These are phyloP conservation scores for Piprites chloris DNA, from an alignment of 2,113 vertebrate genomes.

Conservation along the genomic window DNA sequence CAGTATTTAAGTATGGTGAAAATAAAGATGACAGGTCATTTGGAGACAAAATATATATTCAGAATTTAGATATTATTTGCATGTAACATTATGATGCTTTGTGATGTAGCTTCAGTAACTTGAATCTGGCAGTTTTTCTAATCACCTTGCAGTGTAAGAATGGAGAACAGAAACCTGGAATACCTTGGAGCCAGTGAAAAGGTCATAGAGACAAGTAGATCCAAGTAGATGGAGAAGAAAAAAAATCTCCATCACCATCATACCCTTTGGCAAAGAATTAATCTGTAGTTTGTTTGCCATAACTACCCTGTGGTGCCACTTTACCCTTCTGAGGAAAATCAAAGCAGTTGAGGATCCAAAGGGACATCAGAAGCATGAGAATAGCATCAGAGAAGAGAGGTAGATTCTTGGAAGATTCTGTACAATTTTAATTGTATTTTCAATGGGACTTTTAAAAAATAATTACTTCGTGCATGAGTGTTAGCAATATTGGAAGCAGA, in stretches of 20 bases:
- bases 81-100: background rate
- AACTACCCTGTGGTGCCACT: background rate
- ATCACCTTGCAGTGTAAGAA: background rate
- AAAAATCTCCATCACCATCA: background rate
- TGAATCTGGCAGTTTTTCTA: background rate
- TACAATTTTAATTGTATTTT: background rate
- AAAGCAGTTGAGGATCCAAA: background rate
- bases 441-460: background rate
- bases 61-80: background rate
- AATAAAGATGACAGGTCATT: background rate
- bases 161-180: background rate
- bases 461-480: background rate
- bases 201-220: background rate
- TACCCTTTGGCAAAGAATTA: background rate
- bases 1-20: background rate
- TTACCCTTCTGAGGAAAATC: background rate
- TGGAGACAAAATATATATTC: background rate
- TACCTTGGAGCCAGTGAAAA: background rate
- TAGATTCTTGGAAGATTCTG: background rate
- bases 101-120: background rate
- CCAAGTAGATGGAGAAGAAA: background rate
- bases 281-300: background rate
- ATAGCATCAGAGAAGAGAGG: background rate
- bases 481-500: background rate
- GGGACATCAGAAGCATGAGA: background rate